Evolutionary conservation across 2,888 invertebrate genomes (phyloP).

Genomic region (Pandemis cinnamomeana): DNA sequence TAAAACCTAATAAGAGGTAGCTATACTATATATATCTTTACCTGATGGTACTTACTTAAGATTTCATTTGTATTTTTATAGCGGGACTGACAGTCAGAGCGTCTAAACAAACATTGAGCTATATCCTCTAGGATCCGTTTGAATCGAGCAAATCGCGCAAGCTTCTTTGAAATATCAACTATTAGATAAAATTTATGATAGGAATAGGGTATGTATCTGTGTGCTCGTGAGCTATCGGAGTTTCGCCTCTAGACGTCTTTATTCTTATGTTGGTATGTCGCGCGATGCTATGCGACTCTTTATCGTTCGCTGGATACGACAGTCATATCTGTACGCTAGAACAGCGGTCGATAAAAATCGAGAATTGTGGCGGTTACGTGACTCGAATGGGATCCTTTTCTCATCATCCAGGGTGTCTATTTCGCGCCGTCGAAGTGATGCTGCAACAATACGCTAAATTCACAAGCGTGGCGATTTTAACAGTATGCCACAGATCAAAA

Average conservation of each 20-base stretch:
- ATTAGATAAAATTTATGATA: too few species aligned
- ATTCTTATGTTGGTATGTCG: background rate
- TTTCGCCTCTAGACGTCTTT: background rate
- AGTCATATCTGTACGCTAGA: conserved; percentile 25
- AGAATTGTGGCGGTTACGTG: conserved; percentile 29
- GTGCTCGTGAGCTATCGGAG: background rate
- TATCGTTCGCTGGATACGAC: conserved; percentile 13
- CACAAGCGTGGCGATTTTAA: too few species aligned
- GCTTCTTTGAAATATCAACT: too few species aligned
- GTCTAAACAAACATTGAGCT: too few species aligned
- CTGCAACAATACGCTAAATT: background rate
- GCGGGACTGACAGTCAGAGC: too few species aligned
- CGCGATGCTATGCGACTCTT: conserved; percentile 4
- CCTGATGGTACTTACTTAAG: too few species aligned
- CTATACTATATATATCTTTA: too few species aligned
- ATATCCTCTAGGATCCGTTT: too few species aligned
- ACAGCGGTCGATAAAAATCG: conserved; percentile 30
- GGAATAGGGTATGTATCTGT: background rate
- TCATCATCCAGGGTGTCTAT: conserved; percentile 20
- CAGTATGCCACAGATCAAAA: too few species aligned
- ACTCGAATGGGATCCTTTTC: conserved; percentile 29
- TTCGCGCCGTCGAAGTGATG: background rate
- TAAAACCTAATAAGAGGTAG: too few species aligned
- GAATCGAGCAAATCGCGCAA: too few species aligned
- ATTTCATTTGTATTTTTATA: too few species aligned